phyloP scores from a whole-genome alignment of 2,797 vertebrate species.

The Peromyscus melanophrys region DNA sequence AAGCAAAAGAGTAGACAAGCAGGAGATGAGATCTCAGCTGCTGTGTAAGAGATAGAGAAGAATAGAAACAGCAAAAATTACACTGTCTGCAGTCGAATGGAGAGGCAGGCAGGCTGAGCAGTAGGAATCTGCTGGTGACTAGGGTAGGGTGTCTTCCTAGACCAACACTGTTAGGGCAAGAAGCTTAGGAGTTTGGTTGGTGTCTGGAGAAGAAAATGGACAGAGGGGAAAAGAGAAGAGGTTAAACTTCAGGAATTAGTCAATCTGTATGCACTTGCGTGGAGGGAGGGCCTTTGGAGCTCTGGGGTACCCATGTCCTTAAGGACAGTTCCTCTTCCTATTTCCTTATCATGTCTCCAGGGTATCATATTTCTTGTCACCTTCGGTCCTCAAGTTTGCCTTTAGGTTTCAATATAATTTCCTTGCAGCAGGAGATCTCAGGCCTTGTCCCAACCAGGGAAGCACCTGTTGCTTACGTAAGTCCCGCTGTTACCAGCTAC shows the following conservation, averaged over 20 bases:
- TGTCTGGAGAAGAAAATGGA: neutral
- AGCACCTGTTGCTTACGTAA: neutral
- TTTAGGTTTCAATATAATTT: neutral
- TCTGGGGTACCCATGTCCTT: too few species aligned
- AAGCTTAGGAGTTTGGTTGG: neutral
- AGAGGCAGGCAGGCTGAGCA: neutral
- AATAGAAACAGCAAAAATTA: neutral
- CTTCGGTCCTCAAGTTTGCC: neutral
- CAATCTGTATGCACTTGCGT: neutral
- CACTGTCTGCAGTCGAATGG: too few species aligned
- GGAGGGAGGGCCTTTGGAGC: neutral
- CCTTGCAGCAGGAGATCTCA: neutral
- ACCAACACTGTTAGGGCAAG: neutral
- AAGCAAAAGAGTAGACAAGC: neutral
- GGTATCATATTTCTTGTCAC: neutral
- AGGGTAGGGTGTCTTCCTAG: neutral
- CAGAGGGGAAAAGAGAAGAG: neutral
- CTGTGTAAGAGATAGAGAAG: neutral
- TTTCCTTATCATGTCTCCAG: neutral
- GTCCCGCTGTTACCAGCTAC: neutral
- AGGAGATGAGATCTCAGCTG: neutral
- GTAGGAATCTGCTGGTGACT: neutral
- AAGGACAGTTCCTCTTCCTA: neutral
- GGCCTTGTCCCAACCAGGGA: neutral
- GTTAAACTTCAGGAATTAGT: neutral